Conservation (phyloP, 1,140 invertebrate species). For the Rhopalosiphum padi region DNA sequence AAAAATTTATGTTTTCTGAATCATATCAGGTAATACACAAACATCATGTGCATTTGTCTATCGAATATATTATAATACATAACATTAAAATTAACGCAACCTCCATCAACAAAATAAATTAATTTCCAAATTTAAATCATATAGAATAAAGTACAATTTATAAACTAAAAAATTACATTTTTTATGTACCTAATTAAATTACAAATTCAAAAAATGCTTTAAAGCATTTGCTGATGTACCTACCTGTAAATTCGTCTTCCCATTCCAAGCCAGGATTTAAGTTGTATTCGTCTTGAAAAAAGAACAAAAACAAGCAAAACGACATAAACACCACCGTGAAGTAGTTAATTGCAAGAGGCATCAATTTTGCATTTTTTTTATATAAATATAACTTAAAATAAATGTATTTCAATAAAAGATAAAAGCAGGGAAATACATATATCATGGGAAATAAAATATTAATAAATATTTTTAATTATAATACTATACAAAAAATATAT, state of each 20-base stretch:
- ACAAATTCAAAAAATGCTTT: slow-evolving; percentile 46
- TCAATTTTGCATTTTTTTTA: slow-evolving; percentile 39
- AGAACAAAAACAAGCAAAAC: slow-evolving; percentile 69
- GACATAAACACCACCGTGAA: slow-evolving; percentile 61
- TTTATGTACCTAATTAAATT: slow-evolving; percentile 33
- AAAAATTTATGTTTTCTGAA: slow-evolving; percentile 13
- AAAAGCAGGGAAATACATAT: slow-evolving; percentile 32
- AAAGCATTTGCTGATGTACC: slow-evolving; percentile 64
- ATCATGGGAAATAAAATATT: not conserved
- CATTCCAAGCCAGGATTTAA: slow-evolving; percentile 99
- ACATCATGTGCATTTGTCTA: not conserved
- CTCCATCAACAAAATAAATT: slow-evolving; percentile 58
- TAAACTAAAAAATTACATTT: slow-evolving; percentile 22
- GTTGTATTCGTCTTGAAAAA: slow-evolving; percentile 97
- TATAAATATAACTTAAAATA: slow-evolving; percentile 48
- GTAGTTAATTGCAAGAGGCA: slow-evolving; percentile 57
- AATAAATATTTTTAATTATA: not conserved
- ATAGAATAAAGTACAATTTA: slow-evolving; percentile 8
- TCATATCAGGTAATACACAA: slow-evolving; percentile 24
- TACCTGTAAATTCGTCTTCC: slow-evolving; percentile 99
- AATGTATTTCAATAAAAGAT: not conserved
- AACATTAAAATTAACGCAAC: slow-evolving; percentile 62
- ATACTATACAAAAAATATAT: not conserved
- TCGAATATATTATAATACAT: not conserved
- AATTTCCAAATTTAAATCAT: slow-evolving; percentile 15